These are phyloP conservation scores for Laothoe populi DNA, from an alignment of 2,888 invertebrate species.

Conservation along the genomic window DNA sequence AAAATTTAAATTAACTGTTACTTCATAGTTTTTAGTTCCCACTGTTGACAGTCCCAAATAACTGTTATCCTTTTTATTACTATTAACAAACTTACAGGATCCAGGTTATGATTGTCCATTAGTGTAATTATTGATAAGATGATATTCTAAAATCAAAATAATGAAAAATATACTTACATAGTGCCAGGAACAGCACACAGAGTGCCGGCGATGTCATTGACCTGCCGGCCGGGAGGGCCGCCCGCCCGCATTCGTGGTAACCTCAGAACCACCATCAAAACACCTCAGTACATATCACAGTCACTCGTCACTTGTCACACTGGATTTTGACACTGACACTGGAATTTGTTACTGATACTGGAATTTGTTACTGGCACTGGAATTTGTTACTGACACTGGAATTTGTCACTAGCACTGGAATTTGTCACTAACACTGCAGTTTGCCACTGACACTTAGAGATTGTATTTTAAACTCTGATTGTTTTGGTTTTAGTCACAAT, in stretches of 20 bases:
- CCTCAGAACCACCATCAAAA: constrained; percentile 63
- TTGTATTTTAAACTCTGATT: not conserved
- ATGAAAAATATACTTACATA: constrained; percentile 60
- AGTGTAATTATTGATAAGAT: too few species aligned
- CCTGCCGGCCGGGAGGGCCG: constrained; percentile 73
- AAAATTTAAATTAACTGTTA: too few species aligned
- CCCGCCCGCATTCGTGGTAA: constrained; percentile 69
- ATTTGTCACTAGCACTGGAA: not conserved
- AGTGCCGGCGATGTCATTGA: constrained; percentile 80
- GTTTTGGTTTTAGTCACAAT: not conserved
- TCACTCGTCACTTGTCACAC: constrained; percentile 43
- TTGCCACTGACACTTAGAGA: not conserved
- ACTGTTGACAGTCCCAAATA: too few species aligned
- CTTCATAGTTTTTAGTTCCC: too few species aligned
- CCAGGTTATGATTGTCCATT: too few species aligned
- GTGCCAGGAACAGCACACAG: constrained; percentile 67
- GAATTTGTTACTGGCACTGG: not conserved
- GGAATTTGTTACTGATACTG: not conserved
- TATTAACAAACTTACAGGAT: too few species aligned
- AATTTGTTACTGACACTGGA: not conserved
- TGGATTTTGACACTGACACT: not conserved
- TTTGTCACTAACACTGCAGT: not conserved
- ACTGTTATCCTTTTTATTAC: too few species aligned
- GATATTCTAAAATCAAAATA: not conserved
- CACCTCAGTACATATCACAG: constrained; percentile 34